These are phyloP conservation scores for Parthenolecanium corni DNA, from an alignment of 2,888 invertebrate genomes.

Conservation along the genomic window DNA sequence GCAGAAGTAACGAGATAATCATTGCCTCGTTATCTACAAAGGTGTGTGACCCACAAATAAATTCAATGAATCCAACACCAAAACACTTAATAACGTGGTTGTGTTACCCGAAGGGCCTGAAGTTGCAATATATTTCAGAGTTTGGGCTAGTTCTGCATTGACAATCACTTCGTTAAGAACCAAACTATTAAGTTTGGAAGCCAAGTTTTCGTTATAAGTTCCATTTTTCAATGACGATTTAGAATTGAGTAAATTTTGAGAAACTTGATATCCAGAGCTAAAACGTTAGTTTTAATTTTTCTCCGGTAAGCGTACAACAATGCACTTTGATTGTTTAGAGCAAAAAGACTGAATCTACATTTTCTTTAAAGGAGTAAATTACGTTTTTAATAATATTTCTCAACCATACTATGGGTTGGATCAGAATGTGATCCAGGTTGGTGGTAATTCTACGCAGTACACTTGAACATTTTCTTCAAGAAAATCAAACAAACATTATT, in stretches of 20 bases:
- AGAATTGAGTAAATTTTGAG: constrained; percentile 42
- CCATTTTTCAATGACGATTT: constrained; percentile 27
- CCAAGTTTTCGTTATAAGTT: constrained; percentile 30
- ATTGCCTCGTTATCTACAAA: too few species aligned
- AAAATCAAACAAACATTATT: too few species aligned
- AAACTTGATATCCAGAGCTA: constrained; percentile 44
- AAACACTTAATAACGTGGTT: background rate
- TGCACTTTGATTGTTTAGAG: too few species aligned
- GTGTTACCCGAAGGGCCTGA: constrained; percentile 38
- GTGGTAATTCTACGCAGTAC: too few species aligned
- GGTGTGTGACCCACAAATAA: background rate
- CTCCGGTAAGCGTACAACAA: too few species aligned
- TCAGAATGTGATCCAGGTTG: too few species aligned
- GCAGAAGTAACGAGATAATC: background rate
- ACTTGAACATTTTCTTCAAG: too few species aligned
- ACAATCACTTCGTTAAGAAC: constrained; percentile 41
- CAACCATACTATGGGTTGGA: too few species aligned
- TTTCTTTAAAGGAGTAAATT: too few species aligned
- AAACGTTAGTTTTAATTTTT: constrained; percentile 25
- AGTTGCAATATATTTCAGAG: constrained; percentile 44
- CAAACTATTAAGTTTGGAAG: constrained; percentile 33
- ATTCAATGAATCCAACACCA: background rate
- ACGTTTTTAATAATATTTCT: too few species aligned
- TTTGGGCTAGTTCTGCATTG: constrained; percentile 44
- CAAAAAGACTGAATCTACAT: too few species aligned